Conservation (phyloP, 2,888 invertebrate species). For the Eilema caniola region DNA sequence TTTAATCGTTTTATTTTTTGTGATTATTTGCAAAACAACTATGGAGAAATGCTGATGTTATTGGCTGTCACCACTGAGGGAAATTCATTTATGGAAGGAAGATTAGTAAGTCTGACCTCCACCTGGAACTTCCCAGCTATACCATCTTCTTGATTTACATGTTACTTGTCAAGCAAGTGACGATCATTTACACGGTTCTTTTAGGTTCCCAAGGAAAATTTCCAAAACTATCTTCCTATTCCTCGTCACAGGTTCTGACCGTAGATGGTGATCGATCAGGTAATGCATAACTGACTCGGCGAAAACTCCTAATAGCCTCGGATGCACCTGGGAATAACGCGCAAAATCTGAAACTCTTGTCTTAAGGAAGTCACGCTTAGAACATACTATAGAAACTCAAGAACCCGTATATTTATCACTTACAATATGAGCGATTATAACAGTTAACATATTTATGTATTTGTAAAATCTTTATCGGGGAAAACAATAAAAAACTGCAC, state of each 20-base stretch:
- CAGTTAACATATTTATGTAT: constrained; percentile 1
- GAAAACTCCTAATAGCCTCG: no score
- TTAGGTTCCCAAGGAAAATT: neutral
- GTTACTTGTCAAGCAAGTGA: neutral
- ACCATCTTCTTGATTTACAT: neutral
- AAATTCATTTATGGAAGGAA: neutral
- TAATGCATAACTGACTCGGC: no score
- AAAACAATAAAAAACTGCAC: neutral
- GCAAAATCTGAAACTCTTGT: no score
- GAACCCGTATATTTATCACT: neutral
- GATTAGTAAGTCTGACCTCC: neutral
- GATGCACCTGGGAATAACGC: no score
- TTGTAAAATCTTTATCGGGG: neutral
- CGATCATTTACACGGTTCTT: neutral
- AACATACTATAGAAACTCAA: neutral
- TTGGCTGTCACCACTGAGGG: neutral
- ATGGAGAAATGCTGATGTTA: neutral
- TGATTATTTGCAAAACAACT: neutral
- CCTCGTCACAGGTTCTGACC: neutral
- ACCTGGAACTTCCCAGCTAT: neutral
- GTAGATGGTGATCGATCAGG: no score
- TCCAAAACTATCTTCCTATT: neutral
- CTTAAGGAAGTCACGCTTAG: no score
- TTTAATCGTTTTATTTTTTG: constrained; percentile 4
- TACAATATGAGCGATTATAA: neutral